phyloP scores from a whole-genome alignment of 1,140 invertebrate species.

The Atta cephalotes region DNA sequence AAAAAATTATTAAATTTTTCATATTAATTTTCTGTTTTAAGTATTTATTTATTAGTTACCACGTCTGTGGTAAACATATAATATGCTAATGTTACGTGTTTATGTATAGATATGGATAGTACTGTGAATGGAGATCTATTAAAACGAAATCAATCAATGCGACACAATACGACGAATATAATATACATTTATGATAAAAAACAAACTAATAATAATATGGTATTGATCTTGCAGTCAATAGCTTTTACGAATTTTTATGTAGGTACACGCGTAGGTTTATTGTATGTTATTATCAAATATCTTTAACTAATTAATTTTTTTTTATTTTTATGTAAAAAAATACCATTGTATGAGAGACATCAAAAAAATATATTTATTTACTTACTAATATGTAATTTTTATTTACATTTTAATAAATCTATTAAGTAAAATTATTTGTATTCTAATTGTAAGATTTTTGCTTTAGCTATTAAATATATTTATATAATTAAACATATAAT shows the following conservation, averaged over 20 bases:
- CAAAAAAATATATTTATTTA: neutral
- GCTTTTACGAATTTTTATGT: conserved; percentile 23
- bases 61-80: neutral
- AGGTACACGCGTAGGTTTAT: neutral
- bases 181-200: conserved; percentile 16
- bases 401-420: neutral
- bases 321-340: conserved; percentile 2
- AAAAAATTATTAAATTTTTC: conserved; percentile 12
- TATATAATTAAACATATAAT: neutral
- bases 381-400: no score
- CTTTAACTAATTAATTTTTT: neutral
- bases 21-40: neutral
- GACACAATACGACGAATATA: conserved; percentile 28
- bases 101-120: conserved; percentile 12
- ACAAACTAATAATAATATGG: neutral
- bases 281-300: neutral
- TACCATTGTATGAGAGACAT: neutral
- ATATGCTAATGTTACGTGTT: neutral
- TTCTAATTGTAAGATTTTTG: neutral
- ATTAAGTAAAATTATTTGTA: neutral
- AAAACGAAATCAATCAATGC: conserved; percentile 36
- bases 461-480: neutral
- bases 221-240: conserved; percentile 16
- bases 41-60: neutral
- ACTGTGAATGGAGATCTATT: conserved; percentile 33